Base-by-base conservation (phyloP, 2,888 invertebrate species). In the Dryobotodes eremita region DNA sequence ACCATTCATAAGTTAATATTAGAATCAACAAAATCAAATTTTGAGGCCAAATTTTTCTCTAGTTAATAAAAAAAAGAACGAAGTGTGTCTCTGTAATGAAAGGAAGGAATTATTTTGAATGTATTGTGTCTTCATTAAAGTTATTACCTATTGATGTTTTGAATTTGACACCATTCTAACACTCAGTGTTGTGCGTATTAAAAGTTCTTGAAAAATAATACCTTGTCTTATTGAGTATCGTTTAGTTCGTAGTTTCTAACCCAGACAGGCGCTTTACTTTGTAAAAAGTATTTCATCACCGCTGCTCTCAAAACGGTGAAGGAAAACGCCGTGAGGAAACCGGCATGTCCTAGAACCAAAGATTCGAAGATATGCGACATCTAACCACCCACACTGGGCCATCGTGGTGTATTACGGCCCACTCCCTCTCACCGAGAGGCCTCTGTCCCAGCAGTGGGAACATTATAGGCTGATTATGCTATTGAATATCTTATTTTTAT, bases 171-270 rank as follows among this genome's bases (percentile, higher is more conserved):
- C 48, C 65, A 77, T n/a, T 61, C n/a, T 31, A 31, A 66, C 5
- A 59, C 57, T 77, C 36, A 23, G 59, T 78, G 50, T 66, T 78
- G 79, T 78, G 61, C 46, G 61, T 78, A 78, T 55, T 78, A 75
- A 75, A 79, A 23, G 26, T 55, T 55, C 46, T 82, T 61, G 26
- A 66, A 79, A 82, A 82, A 26, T 0, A 23, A 17, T 36, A 10
- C 1, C 3, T 61, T 66, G 59, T 61, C 11, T 73, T n/a, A 66
- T 66, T 79, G 13, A 36, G 65, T 31, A 57, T 17, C 7, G 36
- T 36, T 36, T 36, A 36, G 36, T 3, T 36, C 36, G 42, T 42
- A 42, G 42, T 2, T 42, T 36, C 31, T 1, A 36, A 42, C 42
- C 42, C 42, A 42, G 42, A 42, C 42, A 42, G 7, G 42, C 42